Evolutionary conservation across 2,797 vertebrate species (phyloP).

Genomic region (Mormyrus proboscirostris): DNA sequence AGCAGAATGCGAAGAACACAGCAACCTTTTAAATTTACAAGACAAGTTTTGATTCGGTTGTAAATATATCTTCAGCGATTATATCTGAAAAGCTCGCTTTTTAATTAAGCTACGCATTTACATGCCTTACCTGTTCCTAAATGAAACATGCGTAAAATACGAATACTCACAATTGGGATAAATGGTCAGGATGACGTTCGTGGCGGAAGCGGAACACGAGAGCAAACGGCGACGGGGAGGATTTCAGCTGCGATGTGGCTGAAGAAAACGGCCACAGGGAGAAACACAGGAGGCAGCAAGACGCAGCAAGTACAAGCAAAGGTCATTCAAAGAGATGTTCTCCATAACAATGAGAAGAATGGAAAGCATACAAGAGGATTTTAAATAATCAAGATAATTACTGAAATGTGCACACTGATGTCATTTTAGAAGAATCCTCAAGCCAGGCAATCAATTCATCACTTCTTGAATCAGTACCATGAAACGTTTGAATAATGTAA

Average conservation of each 20-base stretch:
- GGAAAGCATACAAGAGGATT: background rate
- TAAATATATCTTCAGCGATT: background rate
- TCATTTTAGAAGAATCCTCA: background rate
- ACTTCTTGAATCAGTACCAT: background rate
- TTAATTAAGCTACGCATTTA: background rate
- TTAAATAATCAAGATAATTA: background rate
- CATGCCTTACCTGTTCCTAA: background rate
- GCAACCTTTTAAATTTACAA: background rate
- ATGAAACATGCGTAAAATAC: background rate
- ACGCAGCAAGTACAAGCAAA: background rate
- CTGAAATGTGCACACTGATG: background rate
- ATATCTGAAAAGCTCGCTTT: background rate
- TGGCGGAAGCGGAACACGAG: background rate
- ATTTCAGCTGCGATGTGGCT: background rate
- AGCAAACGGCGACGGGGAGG: background rate
- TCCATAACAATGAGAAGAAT: background rate
- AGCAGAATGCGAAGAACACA: background rate
- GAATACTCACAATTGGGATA: background rate
- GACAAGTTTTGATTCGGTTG: background rate
- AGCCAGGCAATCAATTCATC: background rate
- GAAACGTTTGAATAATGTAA: conserved; percentile 7
- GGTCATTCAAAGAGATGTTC: background rate
- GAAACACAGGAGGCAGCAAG: background rate
- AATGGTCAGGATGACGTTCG: background rate
- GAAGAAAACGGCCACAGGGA: background rate